These are phyloP conservation scores for Pipistrellus kuhlii DNA, from an alignment of 2,797 vertebrate genomes.

Conservation along the genomic window DNA sequence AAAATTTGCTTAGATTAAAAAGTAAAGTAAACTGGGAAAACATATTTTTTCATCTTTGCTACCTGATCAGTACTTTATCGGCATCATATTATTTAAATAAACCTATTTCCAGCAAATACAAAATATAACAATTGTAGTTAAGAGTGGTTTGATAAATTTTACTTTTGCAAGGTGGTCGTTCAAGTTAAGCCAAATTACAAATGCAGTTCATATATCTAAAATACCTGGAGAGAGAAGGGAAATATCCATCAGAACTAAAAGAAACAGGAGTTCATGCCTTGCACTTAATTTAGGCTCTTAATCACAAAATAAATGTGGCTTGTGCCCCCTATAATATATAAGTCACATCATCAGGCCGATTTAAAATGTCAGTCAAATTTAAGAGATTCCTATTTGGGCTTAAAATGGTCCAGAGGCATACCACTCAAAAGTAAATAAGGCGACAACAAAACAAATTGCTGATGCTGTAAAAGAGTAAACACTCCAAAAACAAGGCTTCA, in stretches of 20 bases:
- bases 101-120: background rate
- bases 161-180: constrained; percentile 42
- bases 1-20: constrained; percentile 48
- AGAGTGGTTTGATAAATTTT: background rate
- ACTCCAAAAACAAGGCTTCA: background rate
- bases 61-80: background rate
- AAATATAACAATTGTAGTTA: background rate
- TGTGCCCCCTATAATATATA: background rate
- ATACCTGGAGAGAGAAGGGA: background rate
- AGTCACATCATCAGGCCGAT: background rate
- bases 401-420: background rate
- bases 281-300: background rate
- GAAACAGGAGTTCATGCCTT: background rate
- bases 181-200: constrained; percentile 14
- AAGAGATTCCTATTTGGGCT: background rate
- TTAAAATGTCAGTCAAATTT: background rate
- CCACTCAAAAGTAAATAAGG: background rate
- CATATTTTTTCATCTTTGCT: background rate
- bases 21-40: background rate
- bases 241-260: background rate
- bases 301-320: background rate
- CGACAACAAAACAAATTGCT: background rate
- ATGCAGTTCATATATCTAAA: background rate
- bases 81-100: background rate
- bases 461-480: background rate